Percentiles rank a stretch among this genome's conserved stretches.
These are phyloP conservation scores for Pecten maximus DNA, from an alignment of 2,888 invertebrate genomes.

Conservation along the genomic window DNA sequence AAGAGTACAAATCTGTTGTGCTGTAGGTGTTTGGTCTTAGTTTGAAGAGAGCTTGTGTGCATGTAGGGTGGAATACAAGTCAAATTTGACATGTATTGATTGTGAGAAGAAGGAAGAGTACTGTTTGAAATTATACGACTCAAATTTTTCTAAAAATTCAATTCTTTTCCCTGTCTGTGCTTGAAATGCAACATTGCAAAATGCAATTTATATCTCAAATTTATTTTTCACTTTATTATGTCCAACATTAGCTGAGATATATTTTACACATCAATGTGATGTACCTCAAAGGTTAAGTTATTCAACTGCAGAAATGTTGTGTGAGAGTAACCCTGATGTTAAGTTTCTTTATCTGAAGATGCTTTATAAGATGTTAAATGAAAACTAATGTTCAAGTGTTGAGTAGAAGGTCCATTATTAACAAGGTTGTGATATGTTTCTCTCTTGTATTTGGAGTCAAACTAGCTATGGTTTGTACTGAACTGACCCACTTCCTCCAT, in stretches of 20 bases:
- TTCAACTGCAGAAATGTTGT: conserved; percentile 9
- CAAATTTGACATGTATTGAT: neutral
- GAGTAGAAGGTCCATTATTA: conserved; percentile 28
- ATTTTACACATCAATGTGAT: neutral
- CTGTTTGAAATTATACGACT: neutral
- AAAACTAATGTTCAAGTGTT: conserved; percentile 17
- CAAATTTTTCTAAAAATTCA: neutral
- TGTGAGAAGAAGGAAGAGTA: neutral
- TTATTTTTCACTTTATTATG: neutral
- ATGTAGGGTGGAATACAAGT: neutral
- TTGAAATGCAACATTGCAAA: conserved; percentile 23
- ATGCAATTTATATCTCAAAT: neutral
- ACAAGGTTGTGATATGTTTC: conserved; percentile 31
- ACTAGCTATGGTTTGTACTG: neutral
- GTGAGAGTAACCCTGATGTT: neutral
- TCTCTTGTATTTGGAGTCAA: neutral
- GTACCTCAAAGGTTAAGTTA: neutral
- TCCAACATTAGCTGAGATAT: neutral
- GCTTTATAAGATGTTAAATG: neutral
- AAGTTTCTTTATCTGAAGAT: neutral
- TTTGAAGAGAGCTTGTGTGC: neutral
- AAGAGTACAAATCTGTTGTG: neutral
- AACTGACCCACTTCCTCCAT: neutral
- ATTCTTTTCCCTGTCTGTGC: neutral
- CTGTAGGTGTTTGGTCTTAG: neutral